Evolutionary conservation across 2,113 vertebrate genomes (phyloP), one percentile per base, ranked within the genome.

Genomic region (Nerophis ophidion): DNA sequence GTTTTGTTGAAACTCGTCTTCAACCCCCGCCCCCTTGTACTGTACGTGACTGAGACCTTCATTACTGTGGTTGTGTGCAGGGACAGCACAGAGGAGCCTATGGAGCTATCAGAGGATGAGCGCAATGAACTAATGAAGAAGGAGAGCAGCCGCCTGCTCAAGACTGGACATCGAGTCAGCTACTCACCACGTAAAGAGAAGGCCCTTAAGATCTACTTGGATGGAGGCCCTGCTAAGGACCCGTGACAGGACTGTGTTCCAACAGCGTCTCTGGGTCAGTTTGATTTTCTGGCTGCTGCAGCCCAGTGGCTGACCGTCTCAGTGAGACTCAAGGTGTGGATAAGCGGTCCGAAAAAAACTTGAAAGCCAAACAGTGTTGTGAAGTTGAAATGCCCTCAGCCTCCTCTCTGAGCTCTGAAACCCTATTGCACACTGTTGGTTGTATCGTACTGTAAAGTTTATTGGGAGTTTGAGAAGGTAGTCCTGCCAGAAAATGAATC

Each of bases 121-220:
- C 92, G 95, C 81, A 98, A 91, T 42, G 95, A 96, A 86, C 90
- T 99, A 65, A 93, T 98, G 93, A 99, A 99, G 90, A 98, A 94
- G 72, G 97, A 99, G 88, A 99, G 95, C 90, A 99, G 94, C 82
- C 92, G 95, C 11, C 92, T 99, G 79, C 93, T 98, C 71, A 98
- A 98, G 83, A 99, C 94, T 0, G 97, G 96, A 74, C 95, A 98
- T 74, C 93, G 95, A 3, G 93, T 99, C 80, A 98, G 94, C 60
- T 99, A 98, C 89, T 99, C 96, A 5, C 97, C 97, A 17, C 95
- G 95, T 71, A 99, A 99, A 82, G 96, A 99, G 87, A 99, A 99
- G 82, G 97, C 97, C 83, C 93, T 99, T 68, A 99, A 99, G 89
- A 99, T 99, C 86, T 99, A 99, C 86, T 88, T 99, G 86, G 96